Conservation (phyloP, 2,113 vertebrate species). For the Anoplopoma fimbria region DNA sequence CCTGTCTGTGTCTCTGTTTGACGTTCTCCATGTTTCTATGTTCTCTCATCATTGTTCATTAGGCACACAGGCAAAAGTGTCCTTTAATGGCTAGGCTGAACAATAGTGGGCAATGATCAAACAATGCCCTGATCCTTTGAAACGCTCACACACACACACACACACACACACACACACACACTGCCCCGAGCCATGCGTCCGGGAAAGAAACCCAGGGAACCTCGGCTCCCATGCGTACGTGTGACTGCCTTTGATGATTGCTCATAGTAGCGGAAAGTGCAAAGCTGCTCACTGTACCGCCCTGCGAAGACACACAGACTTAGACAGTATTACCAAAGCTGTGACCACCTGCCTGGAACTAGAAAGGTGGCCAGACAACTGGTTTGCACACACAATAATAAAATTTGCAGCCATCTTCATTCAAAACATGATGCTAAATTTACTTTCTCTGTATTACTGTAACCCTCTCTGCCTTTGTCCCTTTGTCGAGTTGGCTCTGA, state of each 20-base stretch:
- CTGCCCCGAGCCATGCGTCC: constrained; percentile 32
- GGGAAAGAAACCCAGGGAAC: constrained; percentile 65
- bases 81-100: constrained; percentile 43
- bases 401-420: constrained; percentile 1
- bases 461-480: constrained; percentile 38
- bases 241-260: constrained; percentile 82
- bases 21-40: constrained; percentile 9
- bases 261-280: constrained; percentile 78
- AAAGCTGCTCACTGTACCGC: constrained; percentile 79
- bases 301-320: constrained; percentile 71
- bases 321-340: constrained; percentile 58
- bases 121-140: constrained; percentile 55
- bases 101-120: constrained; percentile 57
- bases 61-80: constrained; percentile 32
- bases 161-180: constrained; percentile 35
- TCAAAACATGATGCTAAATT: constrained; percentile 13
- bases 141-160: constrained; percentile 37
- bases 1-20: neutral
- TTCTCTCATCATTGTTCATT: constrained; percentile 37
- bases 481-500: constrained; percentile 56
- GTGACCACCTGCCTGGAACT: constrained; percentile 50
- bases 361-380: constrained; percentile 40
- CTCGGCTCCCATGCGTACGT: constrained; percentile 70
- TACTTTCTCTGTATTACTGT: constrained; percentile 27
- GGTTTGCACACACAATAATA: constrained; percentile 9